Percentiles rank a stretch among this genome's conserved stretches.
Conservation (phyloP, 1,140 invertebrate genomes). For the Aphis gossypii region DNA sequence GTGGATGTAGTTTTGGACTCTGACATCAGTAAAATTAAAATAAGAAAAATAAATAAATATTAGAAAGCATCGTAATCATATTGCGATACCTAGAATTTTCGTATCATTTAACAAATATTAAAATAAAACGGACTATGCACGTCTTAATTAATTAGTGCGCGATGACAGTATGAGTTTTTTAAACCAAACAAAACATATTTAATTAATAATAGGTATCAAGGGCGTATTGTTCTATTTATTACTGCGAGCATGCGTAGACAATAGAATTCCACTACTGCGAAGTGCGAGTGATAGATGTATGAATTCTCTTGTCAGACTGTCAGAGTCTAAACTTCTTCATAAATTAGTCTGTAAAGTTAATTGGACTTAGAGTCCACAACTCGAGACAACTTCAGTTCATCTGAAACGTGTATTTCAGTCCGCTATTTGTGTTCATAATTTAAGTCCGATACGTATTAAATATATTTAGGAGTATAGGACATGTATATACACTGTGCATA, state of each 20-base stretch:
- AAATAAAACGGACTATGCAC: neutral
- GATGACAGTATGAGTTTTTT: neutral
- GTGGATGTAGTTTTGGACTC: neutral
- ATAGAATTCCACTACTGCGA: neutral
- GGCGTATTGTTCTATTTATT: neutral
- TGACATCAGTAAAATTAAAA: neutral
- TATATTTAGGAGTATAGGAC: neutral
- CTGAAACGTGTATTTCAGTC: neutral
- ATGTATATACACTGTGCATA: too few species aligned
- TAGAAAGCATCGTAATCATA: neutral
- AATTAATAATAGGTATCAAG: neutral
- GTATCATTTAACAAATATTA: neutral
- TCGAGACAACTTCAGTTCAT: neutral
- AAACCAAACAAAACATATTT: neutral
- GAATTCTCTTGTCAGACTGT: neutral
- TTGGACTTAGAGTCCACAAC: neutral
- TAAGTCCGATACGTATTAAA: neutral
- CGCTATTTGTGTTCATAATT: too few species aligned
- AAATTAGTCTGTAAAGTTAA: neutral
- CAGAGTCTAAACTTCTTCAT: neutral
- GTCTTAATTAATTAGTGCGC: neutral
- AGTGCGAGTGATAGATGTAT: neutral
- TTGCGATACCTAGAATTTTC: neutral
- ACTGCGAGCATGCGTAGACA: neutral
- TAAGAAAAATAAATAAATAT: neutral